phyloP scores from a whole-genome alignment of 1,140 invertebrate species.

The Forficula auricularia region DNA sequence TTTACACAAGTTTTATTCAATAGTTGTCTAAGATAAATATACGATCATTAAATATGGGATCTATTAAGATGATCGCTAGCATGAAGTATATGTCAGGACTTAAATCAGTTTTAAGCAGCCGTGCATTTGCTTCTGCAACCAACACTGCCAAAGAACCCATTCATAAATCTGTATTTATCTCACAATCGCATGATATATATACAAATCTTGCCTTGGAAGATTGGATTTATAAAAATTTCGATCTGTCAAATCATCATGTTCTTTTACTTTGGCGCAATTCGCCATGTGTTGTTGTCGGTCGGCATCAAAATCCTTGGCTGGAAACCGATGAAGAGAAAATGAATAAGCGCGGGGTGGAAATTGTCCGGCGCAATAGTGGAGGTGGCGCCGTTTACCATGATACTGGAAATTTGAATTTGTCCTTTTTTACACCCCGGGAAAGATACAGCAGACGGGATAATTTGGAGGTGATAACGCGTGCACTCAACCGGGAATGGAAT shows the following conservation, averaged over 20 bases:
- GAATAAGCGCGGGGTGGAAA: constrained; percentile 38
- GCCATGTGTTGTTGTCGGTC: constrained; percentile 85
- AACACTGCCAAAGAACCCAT: no score
- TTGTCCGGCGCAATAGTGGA: constrained; percentile 83
- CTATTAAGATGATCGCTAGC: no score
- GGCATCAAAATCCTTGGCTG: constrained; percentile 91
- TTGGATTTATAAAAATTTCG: constrained; percentile 75
- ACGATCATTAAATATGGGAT: no score
- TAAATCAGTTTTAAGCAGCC: no score
- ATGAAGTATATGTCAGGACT: no score
- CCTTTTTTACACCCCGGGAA: constrained; percentile 66
- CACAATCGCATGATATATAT: constrained; percentile 74
- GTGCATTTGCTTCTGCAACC: no score
- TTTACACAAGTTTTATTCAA: constrained; percentile 14
- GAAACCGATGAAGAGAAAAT: constrained; percentile 62
- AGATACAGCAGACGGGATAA: constrained; percentile 70
- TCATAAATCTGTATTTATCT: constrained; percentile 71
- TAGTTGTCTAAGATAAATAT: constrained; percentile 12
- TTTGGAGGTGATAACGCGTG: constrained; percentile 62
- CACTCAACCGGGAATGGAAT: constrained; percentile 59
- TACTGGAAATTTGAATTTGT: constrained; percentile 76
- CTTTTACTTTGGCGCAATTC: constrained; percentile 81
- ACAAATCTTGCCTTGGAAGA: constrained; percentile 86
- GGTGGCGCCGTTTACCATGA: constrained; percentile 96
- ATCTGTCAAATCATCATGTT: constrained; percentile 64